These are phyloP conservation scores for Campylomormyrus tamandua DNA, from an alignment of 2,113 vertebrate species.

Conservation along the genomic window DNA sequence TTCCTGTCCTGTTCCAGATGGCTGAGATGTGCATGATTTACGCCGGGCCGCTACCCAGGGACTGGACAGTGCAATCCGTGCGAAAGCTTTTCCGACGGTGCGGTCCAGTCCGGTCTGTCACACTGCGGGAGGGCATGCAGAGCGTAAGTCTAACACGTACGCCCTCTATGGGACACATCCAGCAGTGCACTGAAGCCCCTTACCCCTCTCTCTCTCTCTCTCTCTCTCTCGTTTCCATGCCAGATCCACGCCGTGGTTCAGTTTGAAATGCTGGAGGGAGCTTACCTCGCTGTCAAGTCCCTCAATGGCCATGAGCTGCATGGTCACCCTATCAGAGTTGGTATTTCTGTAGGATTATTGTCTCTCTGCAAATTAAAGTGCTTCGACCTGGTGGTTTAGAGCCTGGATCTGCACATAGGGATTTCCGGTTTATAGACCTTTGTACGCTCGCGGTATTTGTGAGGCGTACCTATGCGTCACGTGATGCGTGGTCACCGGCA, in stretches of 20 bases:
- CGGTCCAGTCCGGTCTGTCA: constrained; percentile 61
- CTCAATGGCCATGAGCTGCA: constrained; percentile 57
- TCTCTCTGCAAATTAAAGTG: not conserved
- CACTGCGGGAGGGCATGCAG: constrained; percentile 53
- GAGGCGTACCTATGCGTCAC: not conserved
- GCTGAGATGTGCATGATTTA: constrained; percentile 72
- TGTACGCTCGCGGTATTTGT: not conserved
- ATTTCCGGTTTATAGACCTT: not conserved
- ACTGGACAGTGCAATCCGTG: constrained; percentile 53
- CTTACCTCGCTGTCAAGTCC: constrained; percentile 66
- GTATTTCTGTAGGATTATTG: not conserved
- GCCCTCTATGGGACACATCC: not conserved
- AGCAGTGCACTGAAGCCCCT: not conserved
- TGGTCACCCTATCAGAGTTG: constrained; percentile 55
- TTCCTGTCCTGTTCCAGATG: constrained; percentile 58
- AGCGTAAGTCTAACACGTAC: constrained; percentile 46
- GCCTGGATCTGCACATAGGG: not conserved
- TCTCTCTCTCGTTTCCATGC: constrained; percentile 13
- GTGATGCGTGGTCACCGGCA: not conserved
- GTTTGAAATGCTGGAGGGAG: constrained; percentile 74
- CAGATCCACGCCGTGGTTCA: constrained; percentile 72
- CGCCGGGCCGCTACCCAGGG: constrained; percentile 67
- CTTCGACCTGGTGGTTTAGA: not conserved
- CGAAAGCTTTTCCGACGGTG: constrained; percentile 64
- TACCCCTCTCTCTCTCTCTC: not conserved